phyloP scores from a whole-genome alignment of 2,113 vertebrate species.

The Nesoenas mayeri region DNA sequence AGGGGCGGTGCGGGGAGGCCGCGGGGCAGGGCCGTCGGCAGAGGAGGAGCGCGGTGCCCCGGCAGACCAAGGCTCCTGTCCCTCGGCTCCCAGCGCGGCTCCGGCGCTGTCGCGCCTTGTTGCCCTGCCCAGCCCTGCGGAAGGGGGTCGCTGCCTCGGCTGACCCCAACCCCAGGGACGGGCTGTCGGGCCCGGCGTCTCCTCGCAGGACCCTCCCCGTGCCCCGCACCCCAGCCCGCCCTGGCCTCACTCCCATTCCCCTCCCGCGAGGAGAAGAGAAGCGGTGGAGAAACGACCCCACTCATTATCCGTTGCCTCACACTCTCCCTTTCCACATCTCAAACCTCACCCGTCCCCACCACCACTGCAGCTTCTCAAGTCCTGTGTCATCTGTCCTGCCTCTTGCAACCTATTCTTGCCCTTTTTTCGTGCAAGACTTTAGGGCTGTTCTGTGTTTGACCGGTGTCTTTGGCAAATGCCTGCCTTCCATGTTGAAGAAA shows the following conservation, averaged over 20 bases:
- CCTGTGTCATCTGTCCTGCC: not conserved
- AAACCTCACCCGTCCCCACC: not conserved
- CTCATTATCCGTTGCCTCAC: rapidly evolving
- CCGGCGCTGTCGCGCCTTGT: not conserved
- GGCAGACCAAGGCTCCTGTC: not conserved
- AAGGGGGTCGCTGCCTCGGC: too few relatives aligned
- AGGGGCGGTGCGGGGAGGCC: not conserved
- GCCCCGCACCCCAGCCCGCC: too few relatives aligned
- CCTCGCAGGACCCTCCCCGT: too few relatives aligned
- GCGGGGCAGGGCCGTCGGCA: not conserved
- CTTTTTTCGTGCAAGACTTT: not conserved
- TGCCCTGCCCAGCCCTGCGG: too few relatives aligned
- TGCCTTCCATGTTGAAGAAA: not conserved
- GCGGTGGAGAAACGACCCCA: too few relatives aligned
- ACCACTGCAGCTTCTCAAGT: not conserved
- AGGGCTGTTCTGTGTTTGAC: not conserved
- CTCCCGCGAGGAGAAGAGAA: too few relatives aligned
- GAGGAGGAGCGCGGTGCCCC: not conserved
- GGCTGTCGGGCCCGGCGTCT: too few relatives aligned
- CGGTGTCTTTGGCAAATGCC: not conserved
- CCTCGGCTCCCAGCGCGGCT: not conserved
- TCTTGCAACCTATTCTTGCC: not conserved
- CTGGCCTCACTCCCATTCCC: too few relatives aligned
- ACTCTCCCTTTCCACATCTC: rapidly evolving
- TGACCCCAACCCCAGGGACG: too few relatives aligned